Evolutionary conservation across 2,797 vertebrate genomes (phyloP).

Genomic region (Diceros bicornis): DNA sequence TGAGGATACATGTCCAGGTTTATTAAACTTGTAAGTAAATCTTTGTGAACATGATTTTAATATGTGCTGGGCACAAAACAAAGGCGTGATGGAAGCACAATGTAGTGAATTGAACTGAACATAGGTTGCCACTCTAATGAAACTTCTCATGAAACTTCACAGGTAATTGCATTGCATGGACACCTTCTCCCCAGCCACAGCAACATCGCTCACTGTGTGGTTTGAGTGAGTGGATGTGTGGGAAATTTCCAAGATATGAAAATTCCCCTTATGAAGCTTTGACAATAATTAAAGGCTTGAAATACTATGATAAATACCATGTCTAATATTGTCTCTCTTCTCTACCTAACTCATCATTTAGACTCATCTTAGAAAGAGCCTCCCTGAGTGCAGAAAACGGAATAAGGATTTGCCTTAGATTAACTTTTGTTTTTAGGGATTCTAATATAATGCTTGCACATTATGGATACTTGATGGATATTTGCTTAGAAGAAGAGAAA

Average conservation of each 20-base stretch:
- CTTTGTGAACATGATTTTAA: background rate
- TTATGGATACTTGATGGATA: background rate
- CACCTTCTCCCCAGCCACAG: background rate
- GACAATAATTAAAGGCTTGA: conserved; percentile 32
- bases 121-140: background rate
- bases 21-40: background rate
- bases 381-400: background rate
- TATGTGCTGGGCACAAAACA: background rate
- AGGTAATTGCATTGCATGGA: background rate
- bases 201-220: background rate
- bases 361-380: background rate
- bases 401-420: background rate
- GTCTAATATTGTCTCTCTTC: background rate
- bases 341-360: background rate
- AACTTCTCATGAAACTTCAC: background rate
- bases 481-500: conserved; percentile 32
- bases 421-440: background rate
- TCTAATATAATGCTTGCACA: background rate
- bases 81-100: background rate
- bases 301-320: background rate
- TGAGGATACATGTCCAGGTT: background rate
- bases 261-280: background rate
- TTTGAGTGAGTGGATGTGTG: background rate
- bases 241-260: conserved; percentile 36
- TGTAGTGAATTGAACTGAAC: background rate